Conservation (phyloP, 2,888 invertebrate species). For the Merodon equestris region DNA sequence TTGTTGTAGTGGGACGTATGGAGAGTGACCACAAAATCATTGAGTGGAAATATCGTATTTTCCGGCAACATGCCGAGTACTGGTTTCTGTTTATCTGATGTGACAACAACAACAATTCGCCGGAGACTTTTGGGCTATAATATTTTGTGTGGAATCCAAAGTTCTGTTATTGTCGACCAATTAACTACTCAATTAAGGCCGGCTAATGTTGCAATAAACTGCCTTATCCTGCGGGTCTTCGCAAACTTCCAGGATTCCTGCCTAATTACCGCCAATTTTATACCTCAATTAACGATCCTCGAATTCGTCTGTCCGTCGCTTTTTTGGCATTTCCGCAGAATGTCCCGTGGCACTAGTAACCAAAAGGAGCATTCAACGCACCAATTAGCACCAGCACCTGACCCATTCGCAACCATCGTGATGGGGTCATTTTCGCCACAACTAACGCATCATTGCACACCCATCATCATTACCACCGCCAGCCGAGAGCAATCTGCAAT, state of each 20-base stretch:
- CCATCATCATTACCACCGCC: slow-evolving; percentile 27
- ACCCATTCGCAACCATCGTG: slow-evolving; percentile 40
- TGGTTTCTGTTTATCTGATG: slow-evolving; percentile 6
- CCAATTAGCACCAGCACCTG: slow-evolving; percentile 40
- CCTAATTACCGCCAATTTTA: too few species aligned
- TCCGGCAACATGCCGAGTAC: slow-evolving; percentile 14
- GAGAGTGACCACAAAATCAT: slow-evolving; percentile 54
- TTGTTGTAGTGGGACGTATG: slow-evolving; percentile 1
- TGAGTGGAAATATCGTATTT: slow-evolving; percentile 56
- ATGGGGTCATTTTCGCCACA: slow-evolving; percentile 49
- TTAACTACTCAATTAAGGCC: slow-evolving; percentile 23
- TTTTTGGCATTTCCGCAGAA: slow-evolving; percentile 46
- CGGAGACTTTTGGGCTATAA: background rate
- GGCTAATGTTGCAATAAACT: too few species aligned
- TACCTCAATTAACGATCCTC: too few species aligned
- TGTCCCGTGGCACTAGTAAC: slow-evolving; percentile 25
- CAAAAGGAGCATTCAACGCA: slow-evolving; percentile 32
- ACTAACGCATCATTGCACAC: slow-evolving; percentile 21
- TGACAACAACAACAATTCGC: background rate
- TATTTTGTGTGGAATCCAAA: background rate
- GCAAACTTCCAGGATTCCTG: slow-evolving; percentile 19
- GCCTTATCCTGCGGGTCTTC: too few species aligned
- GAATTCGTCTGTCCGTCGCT: background rate
- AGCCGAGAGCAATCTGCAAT: slow-evolving; percentile 31
- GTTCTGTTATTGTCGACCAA: slow-evolving; percentile 43